Base-by-base conservation (phyloP, 2,113 vertebrate genomes). In the Zootoca vivipara region DNA sequence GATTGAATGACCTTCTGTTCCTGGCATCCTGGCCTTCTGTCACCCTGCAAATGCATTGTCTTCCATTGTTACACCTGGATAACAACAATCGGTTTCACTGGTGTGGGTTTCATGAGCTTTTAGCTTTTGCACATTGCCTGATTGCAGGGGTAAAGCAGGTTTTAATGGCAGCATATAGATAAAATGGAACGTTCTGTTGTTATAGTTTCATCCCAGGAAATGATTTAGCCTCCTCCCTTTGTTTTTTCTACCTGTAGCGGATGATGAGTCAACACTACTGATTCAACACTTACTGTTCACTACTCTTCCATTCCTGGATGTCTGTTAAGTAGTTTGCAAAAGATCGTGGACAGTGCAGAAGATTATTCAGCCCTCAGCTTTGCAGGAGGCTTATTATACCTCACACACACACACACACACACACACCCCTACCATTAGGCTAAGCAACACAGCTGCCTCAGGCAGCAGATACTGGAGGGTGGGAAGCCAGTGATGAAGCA, bases 1-100 rank as follows among this genome's bases (percentile, higher is more conserved):
- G 0, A 0, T 56, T 78, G 79, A 84, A 22, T 74, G 22, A 70
- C 62, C 24, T 72, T 85, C 69, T 74, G 62, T 67, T 83, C 84
- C 85, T 89, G 70, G 65, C 72, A 9, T 67, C 7, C 28, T 64
- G 78, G 20, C 83, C 82, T 78, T 82, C 89, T 70, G n/a, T 85
- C 89, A 90, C 74, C 82, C 58, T 89, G 85, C 64, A 86, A 70
- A 56, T 90, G 82, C 64, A 42, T 73, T 86, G 70, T 83, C 74
- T 91, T 92, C 56, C 24, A 5, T 35, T 83, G 78, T 67, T 70
- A 0, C 79, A 65, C 74, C 35, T 33, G 46, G 3, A 20, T 18
- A n/a, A 18, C 64, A 77, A 28, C 46, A 64, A 65, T 35, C 85
- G 84, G 85, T 1, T 26, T 90, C 52, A 0, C 33, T 40, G 42